Base-by-base conservation (phyloP, 2,797 vertebrate genomes). In the Brachyrhaphis roseni region DNA sequence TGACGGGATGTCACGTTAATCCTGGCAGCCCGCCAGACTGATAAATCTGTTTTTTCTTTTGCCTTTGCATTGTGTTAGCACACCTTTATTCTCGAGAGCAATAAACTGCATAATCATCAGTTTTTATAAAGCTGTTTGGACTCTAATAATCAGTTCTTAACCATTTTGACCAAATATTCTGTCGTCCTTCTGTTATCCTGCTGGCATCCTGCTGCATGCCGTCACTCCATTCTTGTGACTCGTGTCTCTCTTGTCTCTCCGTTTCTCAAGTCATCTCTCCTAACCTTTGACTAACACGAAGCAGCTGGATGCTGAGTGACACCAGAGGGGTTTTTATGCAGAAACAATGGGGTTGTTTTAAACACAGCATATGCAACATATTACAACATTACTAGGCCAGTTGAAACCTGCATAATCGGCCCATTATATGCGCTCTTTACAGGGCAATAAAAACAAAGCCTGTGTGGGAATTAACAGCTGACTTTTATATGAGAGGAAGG, bases 231-330 rank as follows among this genome's bases (percentile, higher is more conserved):
- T 10, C 51, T 46, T 13, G 43, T 53, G 31, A n/a, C 46, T n/a
- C 34, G 53, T 72, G 78, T 45, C 71, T 11, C 81, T 87, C 41
- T 49, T 53, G 72, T 75, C 66, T 45, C 57, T 53, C 73, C 1
- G 8, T 3, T 73, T 41, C 75, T 72, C 23, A 36, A 47, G 74
- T 66, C 34, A 41, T 47, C 68, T 55, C 59, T 75, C 76, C 47
- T 49, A 59, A 85, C 49, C 16, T 71, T 51, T 49, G 78, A 84
- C 84, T 90, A 91, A 92, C 82, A 53, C 66, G 1, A 92, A 92
- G 74, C 90, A 92, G 87, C 87, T 90, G 90, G 71, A 78, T 68
- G 78, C 74, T 2, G 64, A 68, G 62, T 82, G 78, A 74, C 78
- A 84, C 36, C 59, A 55, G 76, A 79, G 76, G 39, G 72, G 75